A percentile compares a stretch with the other conserved stretches of the same genome.
phyloP scores from a whole-genome alignment of 2,888 invertebrate genomes.

The Adineta ricciae region DNA sequence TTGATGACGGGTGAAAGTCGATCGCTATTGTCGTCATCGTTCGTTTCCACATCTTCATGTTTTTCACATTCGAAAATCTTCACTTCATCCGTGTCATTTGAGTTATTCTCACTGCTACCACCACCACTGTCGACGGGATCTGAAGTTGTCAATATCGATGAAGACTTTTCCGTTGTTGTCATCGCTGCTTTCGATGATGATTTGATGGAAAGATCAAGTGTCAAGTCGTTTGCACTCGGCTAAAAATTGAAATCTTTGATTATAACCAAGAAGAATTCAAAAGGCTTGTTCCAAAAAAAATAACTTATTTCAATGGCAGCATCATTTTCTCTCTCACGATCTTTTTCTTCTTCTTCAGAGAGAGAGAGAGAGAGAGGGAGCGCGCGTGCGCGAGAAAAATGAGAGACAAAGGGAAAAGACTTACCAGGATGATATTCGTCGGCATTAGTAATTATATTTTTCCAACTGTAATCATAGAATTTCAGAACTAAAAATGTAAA shows the following conservation, averaged over 20 bases:
- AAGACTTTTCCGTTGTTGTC: neutral
- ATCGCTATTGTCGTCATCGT: neutral
- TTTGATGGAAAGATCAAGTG: neutral
- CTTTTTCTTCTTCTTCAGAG: neutral
- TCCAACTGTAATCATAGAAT: neutral
- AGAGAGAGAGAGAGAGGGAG: neutral
- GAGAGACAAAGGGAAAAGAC: neutral
- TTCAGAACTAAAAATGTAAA: neutral
- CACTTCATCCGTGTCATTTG: neutral
- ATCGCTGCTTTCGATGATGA: neutral
- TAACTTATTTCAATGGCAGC: neutral
- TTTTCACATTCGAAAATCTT: constrained; percentile 17
- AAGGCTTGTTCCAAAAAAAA: neutral
- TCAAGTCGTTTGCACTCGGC: neutral
- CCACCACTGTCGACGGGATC: neutral
- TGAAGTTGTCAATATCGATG: neutral
- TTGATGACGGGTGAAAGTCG: constrained; percentile 20
- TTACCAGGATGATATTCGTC: neutral
- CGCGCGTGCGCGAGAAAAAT: no score
- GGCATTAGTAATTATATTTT: neutral
- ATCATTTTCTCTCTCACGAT: neutral
- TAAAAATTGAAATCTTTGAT: neutral
- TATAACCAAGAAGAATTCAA: neutral
- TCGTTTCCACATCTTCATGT: constrained; percentile 2
- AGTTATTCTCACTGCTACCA: no score